Evolutionary conservation across 1,140 invertebrate species (phyloP).

Genomic region (Drosophila subpulchrella): DNA sequence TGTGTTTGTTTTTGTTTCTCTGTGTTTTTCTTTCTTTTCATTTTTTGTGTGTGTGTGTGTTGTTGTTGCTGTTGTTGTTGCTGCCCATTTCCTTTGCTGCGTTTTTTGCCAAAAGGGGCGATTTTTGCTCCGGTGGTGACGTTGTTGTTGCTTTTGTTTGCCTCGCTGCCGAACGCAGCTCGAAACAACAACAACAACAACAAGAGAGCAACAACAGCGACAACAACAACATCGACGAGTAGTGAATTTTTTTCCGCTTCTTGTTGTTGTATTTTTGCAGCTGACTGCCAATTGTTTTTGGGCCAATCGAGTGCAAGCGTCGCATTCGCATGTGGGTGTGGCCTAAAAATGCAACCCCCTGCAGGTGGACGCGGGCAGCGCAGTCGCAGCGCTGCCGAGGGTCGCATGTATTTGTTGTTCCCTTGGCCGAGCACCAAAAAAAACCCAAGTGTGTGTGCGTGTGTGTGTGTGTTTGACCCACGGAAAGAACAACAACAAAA

Average conservation of each 20-base stretch:
- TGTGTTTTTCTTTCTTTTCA: constrained; percentile 27
- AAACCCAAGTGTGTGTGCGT: constrained; percentile 8
- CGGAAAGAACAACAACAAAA: constrained; percentile 7
- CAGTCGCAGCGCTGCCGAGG: constrained; percentile 47
- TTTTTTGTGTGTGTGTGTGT: constrained; percentile 1
- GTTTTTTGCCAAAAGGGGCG: constrained; percentile 66
- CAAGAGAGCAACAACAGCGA: not conserved
- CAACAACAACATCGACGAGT: not conserved
- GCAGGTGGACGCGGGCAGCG: constrained; percentile 37
- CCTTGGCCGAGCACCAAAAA: constrained; percentile 22
- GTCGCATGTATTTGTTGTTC: constrained; percentile 11
- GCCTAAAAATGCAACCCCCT: constrained; percentile 84
- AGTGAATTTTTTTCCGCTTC: constrained; percentile 32
- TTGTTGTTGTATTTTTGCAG: constrained; percentile 72
- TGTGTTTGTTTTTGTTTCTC: constrained; percentile 32
- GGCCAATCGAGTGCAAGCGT: constrained; percentile 83
- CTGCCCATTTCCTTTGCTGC: constrained; percentile 33
- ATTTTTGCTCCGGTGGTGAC: constrained; percentile 65
- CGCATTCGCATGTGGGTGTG: constrained; percentile 83
- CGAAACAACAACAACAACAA: constrained; percentile 36
- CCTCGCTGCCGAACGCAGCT: constrained; percentile 61
- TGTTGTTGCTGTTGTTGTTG: constrained; percentile 14
- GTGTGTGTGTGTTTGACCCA: constrained; percentile 36
- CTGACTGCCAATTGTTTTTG: constrained; percentile 81
- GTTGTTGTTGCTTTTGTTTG: constrained; percentile 42